Evolutionary conservation across 2,888 invertebrate species (phyloP).

Genomic region (Metopia argyrocephala): DNA sequence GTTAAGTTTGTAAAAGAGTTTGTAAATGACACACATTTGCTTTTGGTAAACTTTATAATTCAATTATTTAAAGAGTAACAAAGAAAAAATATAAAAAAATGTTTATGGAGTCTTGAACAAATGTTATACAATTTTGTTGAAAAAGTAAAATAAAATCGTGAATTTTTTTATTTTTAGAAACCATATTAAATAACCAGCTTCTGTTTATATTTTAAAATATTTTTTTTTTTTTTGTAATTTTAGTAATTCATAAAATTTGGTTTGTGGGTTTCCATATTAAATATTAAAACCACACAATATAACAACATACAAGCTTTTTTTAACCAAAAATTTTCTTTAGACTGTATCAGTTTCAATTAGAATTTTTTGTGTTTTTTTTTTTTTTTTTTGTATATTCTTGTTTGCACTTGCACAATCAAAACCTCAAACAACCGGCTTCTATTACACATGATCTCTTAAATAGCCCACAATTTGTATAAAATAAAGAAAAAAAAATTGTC

Average conservation of each 20-base stretch:
- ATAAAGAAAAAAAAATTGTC: not conserved
- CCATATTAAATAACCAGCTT: slow-evolving; percentile 27
- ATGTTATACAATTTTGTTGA: not conserved
- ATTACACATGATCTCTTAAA: not conserved
- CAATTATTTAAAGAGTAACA: too few species aligned
- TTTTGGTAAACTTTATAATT: too few species aligned
- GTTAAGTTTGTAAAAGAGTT: too few species aligned
- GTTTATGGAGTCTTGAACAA: too few species aligned
- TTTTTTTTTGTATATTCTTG: slow-evolving; percentile 17
- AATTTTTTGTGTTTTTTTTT: slow-evolving; percentile 12
- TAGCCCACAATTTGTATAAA: not conserved
- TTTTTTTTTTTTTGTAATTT: not conserved
- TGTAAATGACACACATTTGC: too few species aligned
- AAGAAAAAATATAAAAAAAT: too few species aligned
- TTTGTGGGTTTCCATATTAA: slow-evolving; percentile 38
- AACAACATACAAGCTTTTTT: not conserved
- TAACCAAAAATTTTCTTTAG: slow-evolving; percentile 29
- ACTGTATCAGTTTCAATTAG: slow-evolving; percentile 47
- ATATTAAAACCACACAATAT: slow-evolving; percentile 44
- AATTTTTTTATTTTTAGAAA: not conserved
- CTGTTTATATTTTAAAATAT: slow-evolving; percentile 17
- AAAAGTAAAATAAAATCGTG: not conserved
- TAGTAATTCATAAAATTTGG: not conserved
- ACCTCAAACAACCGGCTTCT: slow-evolving; percentile 28
- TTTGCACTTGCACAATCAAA: slow-evolving; percentile 22